A percentile compares a stretch with the other conserved stretches of the same genome.
phyloP scores from a whole-genome alignment of 2,888 invertebrate species.

The Pyrrhosoma nymphula region DNA sequence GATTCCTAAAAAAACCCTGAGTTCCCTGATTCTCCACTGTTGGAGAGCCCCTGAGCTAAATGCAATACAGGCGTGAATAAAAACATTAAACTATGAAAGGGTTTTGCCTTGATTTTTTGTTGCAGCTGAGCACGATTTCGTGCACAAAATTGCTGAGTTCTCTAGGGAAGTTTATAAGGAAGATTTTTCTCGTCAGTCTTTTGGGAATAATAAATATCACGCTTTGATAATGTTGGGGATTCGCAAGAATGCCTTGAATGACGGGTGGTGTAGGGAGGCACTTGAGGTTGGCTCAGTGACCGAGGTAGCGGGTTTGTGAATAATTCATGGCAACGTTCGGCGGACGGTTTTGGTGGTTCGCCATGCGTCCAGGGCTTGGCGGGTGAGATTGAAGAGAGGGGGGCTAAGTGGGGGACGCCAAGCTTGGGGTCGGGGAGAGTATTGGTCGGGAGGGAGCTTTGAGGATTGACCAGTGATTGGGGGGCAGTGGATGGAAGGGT shows the following conservation, averaged over 20 bases:
- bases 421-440: not conserved
- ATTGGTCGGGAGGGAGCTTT: not conserved
- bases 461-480: not conserved
- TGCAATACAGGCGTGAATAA: too few relatives aligned
- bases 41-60: too few relatives aligned
- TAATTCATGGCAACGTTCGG: conserved; percentile 9
- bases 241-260: not conserved
- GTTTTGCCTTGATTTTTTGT: not conserved
- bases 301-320: conserved; percentile 11
- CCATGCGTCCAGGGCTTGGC: not conserved
- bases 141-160: not conserved
- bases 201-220: not conserved
- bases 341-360: conserved; percentile 31
- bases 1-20: too few relatives aligned
- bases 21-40: too few relatives aligned
- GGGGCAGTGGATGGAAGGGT: not conserved
- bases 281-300: conserved; percentile 44
- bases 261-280: conserved; percentile 6
- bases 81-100: too few relatives aligned
- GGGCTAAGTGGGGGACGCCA: not conserved
- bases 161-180: not conserved
- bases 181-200: not conserved
- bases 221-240: not conserved
- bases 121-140: not conserved
- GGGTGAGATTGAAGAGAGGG: conserved; percentile 27